Evolutionary conservation across 2,888 invertebrate species (phyloP).

Genomic region (Galeopsomyia nigrocyanea): DNA sequence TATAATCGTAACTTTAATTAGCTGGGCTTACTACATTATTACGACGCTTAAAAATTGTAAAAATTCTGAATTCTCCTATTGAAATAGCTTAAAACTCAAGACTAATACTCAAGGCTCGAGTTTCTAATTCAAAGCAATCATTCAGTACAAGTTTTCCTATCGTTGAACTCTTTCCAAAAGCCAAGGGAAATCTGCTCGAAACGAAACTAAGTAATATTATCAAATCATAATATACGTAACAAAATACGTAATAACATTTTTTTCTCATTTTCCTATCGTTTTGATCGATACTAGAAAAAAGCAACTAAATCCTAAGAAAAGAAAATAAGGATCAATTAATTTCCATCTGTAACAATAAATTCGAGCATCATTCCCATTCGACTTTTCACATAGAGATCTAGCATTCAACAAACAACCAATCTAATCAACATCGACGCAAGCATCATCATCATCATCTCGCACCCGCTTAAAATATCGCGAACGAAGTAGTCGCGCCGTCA

Average conservation of each 20-base stretch:
- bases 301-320: no score
- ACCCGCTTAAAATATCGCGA: no score
- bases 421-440: background rate
- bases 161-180: constrained; percentile 24
- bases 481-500: constrained; percentile 64
- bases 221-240: no score
- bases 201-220: background rate
- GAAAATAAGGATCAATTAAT: no score
- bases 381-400: no score
- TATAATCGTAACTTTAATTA: constrained; percentile 18
- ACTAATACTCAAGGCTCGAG: constrained; percentile 16
- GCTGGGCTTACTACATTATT: constrained; percentile 16
- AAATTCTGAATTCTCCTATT: constrained; percentile 40
- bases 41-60: constrained; percentile 33
- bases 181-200: constrained; percentile 21
- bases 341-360: no score
- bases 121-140: constrained; percentile 14
- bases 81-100: constrained; percentile 20
- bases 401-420: no score
- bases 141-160: constrained; percentile 21
- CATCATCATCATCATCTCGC: background rate
- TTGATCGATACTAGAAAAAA: no score
- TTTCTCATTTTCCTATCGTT: no score
- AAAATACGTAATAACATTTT: no score
- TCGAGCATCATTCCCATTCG: no score